Conservation (phyloP, 2,797 vertebrate species). For the Pempheris klunzingeri region DNA sequence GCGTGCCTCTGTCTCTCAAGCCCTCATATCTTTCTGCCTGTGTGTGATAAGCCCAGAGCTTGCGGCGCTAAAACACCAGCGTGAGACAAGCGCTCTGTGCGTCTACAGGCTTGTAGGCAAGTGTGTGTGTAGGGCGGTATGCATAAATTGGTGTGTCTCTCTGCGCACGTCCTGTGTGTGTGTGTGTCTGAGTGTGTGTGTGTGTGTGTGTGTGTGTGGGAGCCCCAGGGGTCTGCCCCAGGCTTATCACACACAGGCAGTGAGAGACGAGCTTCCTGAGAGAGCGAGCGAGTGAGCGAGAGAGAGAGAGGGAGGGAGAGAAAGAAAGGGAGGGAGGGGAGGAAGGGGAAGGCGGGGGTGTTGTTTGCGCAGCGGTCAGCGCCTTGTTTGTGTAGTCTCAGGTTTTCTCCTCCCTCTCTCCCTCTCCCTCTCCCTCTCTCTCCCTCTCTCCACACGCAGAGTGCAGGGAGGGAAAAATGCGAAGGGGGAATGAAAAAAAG, state of each 20-base stretch:
- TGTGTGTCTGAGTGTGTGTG: constrained; percentile 54
- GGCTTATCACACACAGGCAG: constrained; percentile 88
- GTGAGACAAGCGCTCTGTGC: constrained; percentile 75
- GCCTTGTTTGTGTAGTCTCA: constrained; percentile 86
- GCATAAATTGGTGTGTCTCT: constrained; percentile 75
- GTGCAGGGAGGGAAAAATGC: constrained; percentile 72
- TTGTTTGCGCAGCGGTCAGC: constrained; percentile 83
- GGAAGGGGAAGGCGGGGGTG: constrained; percentile 62
- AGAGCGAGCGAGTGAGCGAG: constrained; percentile 51
- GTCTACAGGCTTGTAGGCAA: constrained; percentile 65
- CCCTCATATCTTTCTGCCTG: constrained; percentile 81
- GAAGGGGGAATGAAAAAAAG: constrained; percentile 53
- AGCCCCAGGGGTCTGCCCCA: constrained; percentile 83
- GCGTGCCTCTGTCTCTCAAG: constrained; percentile 66
- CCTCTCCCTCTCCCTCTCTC: constrained; percentile 67
- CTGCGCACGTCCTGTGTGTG: constrained; percentile 54
- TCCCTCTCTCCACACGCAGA: constrained; percentile 74
- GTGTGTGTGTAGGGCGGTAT: constrained; percentile 51
- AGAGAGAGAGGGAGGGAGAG: constrained; percentile 37
- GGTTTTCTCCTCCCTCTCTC: constrained; percentile 79
- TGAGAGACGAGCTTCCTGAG: constrained; percentile 86
- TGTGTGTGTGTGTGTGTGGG: constrained; percentile 55
- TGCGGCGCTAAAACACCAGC: constrained; percentile 82
- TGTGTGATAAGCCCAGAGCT: constrained; percentile 83
- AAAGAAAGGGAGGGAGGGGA: constrained; percentile 5